These are phyloP conservation scores for Leptobrachium ailaonicum DNA, from an alignment of 2,113 vertebrate species.

Conservation along the genomic window DNA sequence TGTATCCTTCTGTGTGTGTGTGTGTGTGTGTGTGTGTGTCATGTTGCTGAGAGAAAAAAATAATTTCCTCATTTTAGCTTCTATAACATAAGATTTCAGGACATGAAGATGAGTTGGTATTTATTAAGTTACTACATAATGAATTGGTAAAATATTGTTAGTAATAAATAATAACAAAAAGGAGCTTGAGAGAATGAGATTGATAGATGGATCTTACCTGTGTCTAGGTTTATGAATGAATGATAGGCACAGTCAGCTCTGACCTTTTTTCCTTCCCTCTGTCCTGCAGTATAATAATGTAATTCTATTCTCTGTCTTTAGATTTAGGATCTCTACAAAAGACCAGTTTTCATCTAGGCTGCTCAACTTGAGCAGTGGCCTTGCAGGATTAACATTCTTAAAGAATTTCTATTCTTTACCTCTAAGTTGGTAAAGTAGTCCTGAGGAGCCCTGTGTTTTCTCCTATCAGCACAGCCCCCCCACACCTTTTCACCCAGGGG, in stretches of 20 bases:
- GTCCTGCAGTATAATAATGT: not conserved
- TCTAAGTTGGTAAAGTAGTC: constrained; percentile 10
- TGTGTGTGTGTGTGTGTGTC: too few relatives aligned
- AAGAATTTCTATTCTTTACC: constrained; percentile 31
- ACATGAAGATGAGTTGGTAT: too few relatives aligned
- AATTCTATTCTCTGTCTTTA: not conserved
- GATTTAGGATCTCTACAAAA: not conserved
- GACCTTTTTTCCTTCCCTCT: not conserved
- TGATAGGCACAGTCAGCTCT: not conserved
- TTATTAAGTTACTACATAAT: too few relatives aligned
- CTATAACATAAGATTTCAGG: too few relatives aligned
- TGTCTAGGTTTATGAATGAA: not conserved
- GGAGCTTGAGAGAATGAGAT: too few relatives aligned
- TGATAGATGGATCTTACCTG: not conserved
- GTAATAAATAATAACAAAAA: too few relatives aligned
- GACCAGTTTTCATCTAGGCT: not conserved
- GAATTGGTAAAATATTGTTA: too few relatives aligned
- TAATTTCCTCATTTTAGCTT: too few relatives aligned
- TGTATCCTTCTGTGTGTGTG: too few relatives aligned
- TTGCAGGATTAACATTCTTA: constrained; percentile 36
- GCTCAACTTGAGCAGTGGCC: constrained; percentile 1
- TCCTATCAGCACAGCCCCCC: not conserved
- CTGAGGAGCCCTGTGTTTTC: not conserved
- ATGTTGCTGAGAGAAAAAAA: too few relatives aligned
- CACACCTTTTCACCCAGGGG: not conserved